Evolutionary conservation across 1,140 invertebrate genomes (phyloP), one percentile per base, ranked within the genome.

Genomic region (Mylabris phalerata): DNA sequence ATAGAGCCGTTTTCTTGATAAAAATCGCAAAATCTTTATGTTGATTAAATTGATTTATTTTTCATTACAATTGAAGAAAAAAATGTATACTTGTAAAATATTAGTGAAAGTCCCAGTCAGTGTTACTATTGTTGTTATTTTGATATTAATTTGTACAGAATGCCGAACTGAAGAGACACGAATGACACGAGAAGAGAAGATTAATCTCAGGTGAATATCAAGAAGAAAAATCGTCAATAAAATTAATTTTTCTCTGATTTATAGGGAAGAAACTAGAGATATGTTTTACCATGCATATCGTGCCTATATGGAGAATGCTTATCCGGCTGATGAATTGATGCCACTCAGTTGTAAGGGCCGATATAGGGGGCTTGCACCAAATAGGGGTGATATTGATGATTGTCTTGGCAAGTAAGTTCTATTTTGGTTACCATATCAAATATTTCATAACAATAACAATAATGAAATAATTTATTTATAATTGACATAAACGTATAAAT

Each of bases 271-370:
- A 77, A 85, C 93, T 9, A 79, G 90, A 45, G 89, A 93, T 68
- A 96, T 98, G 93, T 98, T 98, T 75, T 93, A 94, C 76, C 95
- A 98, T 83, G 95, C 92, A n/a, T 98, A 96, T 73, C 82, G 87
- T 69, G 89, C 92, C 19, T 98, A 98, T 67, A 98, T 98, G 93
- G 84, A 90, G 63, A 91, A 98, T 82, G 96, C 96, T 11, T 98
- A 93, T 80, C 96, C 96, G 57, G 95, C 95, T 26, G 96, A 99
- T 82, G 96, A 98, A 77, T 77, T 99, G 45, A 98, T 98, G 95
- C 96, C 96, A 2, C 78, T 99, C 25, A 94, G 89, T 72, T 99
- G 96, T 75, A 87, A 90, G 71, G 95, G 95, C 41, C 78, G 96
- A 50, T 96, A 87, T 74, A 78, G 95, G 65, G 90, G 89, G 4